These are phyloP conservation scores for Drosophila takahashii DNA, from an alignment of 1,140 invertebrate species.

Conservation along the genomic window DNA sequence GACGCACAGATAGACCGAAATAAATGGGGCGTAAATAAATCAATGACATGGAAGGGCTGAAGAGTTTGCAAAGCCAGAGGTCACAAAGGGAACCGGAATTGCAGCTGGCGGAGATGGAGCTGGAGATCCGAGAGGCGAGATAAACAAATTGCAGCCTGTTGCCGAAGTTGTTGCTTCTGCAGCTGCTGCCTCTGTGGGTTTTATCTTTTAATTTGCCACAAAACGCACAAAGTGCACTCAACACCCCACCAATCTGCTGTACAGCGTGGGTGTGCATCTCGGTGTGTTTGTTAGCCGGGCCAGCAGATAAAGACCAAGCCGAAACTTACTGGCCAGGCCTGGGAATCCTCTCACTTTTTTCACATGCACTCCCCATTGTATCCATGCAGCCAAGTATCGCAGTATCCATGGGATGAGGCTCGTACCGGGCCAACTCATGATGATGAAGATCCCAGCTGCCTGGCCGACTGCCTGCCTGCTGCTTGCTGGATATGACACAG, in stretches of 20 bases:
- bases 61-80: neutral
- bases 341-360: constrained; percentile 83
- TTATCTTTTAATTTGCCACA: constrained; percentile 81
- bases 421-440: constrained; percentile 21
- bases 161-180: constrained; percentile 29
- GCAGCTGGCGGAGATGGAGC: constrained; percentile 4
- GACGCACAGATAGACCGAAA: constrained; percentile 12
- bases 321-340: constrained; percentile 61
- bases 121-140: constrained; percentile 33
- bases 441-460: constrained; percentile 69
- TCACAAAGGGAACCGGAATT: constrained; percentile 25
- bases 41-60: constrained; percentile 37
- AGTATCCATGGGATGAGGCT: constrained; percentile 8
- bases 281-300: constrained; percentile 48
- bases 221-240: constrained; percentile 70
- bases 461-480: constrained; percentile 35
- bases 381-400: neutral
- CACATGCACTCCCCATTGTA: constrained; percentile 67
- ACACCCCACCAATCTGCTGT: constrained; percentile 8
- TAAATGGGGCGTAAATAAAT: constrained; percentile 42
- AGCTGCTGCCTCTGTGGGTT: constrained; percentile 40
- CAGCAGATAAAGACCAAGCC: constrained; percentile 17
- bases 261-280: constrained; percentile 23
- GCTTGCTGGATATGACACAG: constrained; percentile 76
- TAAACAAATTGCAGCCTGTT: constrained; percentile 60